These are phyloP conservation scores for Drosophila phalerata DNA, from an alignment of 2,888 invertebrate species.

Conservation along the genomic window DNA sequence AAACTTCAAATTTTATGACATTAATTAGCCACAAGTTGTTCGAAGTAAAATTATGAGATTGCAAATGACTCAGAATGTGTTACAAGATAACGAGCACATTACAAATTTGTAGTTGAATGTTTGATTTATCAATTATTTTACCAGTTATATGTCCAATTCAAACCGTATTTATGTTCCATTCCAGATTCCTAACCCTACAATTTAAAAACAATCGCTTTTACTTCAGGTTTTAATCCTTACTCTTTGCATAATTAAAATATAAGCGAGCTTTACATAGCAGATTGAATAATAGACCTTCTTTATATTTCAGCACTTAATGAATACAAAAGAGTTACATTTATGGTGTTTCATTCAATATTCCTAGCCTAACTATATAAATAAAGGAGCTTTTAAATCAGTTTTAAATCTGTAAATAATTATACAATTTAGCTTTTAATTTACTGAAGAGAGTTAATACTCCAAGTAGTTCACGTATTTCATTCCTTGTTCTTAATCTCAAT, in stretches of 20 bases:
- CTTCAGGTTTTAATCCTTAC: not conserved
- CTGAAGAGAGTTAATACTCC: not conserved
- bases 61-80: constrained; percentile 7
- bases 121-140: not conserved
- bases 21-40: constrained; percentile 62
- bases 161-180: not conserved
- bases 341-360: not conserved
- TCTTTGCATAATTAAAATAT: not conserved
- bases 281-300: too few relatives aligned
- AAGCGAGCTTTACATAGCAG: not conserved
- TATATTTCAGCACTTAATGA: too few relatives aligned
- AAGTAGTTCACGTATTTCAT: not conserved
- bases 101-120: constrained; percentile 2
- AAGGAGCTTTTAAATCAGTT: not conserved
- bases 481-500: constrained; percentile 6
- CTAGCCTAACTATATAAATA: not conserved
- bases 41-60: constrained; percentile 26
- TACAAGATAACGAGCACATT: constrained; percentile 6
- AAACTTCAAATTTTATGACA: constrained; percentile 50
- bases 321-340: too few relatives aligned
- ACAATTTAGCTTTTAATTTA: not conserved
- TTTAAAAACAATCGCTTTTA: not conserved
- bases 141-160: not conserved
- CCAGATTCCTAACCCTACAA: not conserved
- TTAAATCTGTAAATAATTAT: not conserved